Conservation (phyloP, 2,797 vertebrate genomes). For the Enteromius argenteus region DNA sequence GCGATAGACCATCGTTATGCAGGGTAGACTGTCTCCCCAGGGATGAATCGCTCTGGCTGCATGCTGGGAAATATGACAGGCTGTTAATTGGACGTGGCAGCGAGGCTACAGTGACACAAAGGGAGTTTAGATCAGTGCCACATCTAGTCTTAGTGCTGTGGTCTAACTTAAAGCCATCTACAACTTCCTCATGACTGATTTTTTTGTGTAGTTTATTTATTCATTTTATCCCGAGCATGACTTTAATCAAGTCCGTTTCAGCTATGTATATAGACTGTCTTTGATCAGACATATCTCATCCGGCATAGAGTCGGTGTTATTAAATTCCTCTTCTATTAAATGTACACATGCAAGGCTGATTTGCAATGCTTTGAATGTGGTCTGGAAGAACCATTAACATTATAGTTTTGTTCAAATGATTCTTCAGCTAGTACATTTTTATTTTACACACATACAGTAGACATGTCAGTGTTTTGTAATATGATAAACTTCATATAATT, state of each 20-base stretch:
- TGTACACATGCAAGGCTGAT: neutral
- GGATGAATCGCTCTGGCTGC: constrained; percentile 20
- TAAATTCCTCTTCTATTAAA: constrained; percentile 42
- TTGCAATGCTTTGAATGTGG: neutral
- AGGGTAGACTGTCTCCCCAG: constrained; percentile 19
- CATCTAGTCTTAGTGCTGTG: constrained; percentile 7
- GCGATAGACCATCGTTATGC: constrained; percentile 44
- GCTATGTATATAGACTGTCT: constrained; percentile 42
- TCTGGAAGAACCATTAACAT: constrained; percentile 16
- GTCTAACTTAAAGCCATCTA: neutral
- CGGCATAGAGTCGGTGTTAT: constrained; percentile 35
- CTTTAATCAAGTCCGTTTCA: constrained; percentile 50
- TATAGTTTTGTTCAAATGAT: neutral
- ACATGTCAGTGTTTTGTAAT: neutral
- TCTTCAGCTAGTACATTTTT: neutral
- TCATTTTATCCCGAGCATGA: neutral
- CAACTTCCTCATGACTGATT: neutral
- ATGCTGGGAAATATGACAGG: constrained; percentile 49
- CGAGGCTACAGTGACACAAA: constrained; percentile 42
- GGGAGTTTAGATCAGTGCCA: constrained; percentile 35
- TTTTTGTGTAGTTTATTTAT: constrained; percentile 7
- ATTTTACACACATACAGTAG: neutral
- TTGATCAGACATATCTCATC: constrained; percentile 56
- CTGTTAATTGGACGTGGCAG: constrained; percentile 49
- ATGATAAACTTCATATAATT: neutral